Base-by-base conservation (phyloP, 2,797 vertebrate species). In the Tadarida brasiliensis region DNA sequence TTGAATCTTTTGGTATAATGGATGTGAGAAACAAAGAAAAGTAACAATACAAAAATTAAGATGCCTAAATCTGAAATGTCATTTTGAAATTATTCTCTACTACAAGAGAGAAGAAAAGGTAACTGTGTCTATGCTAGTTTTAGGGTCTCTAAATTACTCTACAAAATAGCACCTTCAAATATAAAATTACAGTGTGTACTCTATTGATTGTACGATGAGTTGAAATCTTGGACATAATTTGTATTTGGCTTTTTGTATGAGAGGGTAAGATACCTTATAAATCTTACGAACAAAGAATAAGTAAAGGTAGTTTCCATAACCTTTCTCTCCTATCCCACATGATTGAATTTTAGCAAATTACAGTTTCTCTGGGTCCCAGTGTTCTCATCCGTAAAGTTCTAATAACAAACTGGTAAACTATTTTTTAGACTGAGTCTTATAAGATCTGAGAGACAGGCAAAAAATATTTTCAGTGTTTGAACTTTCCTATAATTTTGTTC, bases 161-260 rank as follows among this genome's bases (percentile, higher is more conserved):
- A 70, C 9, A 95, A 44, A 92, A 68, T 26, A 77, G 24, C 9
- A 49, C 19, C 56, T 95, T 57, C 15, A 19, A 26, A 30, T 70
- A 19, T 84, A 89, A 83, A 94, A 94, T 81, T 78, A 82, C 4
- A 63, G 44, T 94, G 89, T 90, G 63, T 84, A 87, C 16, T 74
- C n/a, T 54, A 33, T 20, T 15, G 44, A 93, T 77, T 94, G 68
- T 16, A 74, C 8, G 28, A 87, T 59, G 11, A 94, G 49, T 81
- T 91, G 44, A 90, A 94, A 87, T 39, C 39, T 4, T 70, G 57
- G 51, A 33, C n/a, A 94, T 30, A 76, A 67, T 85, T 93, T 95
- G 54, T 67, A 77, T 76, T 71, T 89, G 49, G n/a, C 28, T 87
- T 11, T 94, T 67, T 74, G 12, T 47, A 4, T 73, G 77, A 84